Conservation (phyloP, 1,140 invertebrate species). For the Marisa cornuarietis region DNA sequence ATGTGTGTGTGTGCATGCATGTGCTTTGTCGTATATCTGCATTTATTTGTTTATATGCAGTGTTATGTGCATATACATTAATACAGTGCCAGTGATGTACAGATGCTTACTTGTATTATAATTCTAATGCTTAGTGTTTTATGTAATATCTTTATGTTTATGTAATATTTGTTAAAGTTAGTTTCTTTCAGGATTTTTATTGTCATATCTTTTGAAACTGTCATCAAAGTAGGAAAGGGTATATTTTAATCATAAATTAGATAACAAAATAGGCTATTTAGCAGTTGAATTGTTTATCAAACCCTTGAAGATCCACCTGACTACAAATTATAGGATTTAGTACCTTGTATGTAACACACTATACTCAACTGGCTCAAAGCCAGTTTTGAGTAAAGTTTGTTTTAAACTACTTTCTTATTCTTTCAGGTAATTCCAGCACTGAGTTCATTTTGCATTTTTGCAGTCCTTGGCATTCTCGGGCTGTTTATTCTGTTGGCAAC, state of each 20-base stretch:
- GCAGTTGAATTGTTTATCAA: background rate
- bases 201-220: no score
- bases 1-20: background rate
- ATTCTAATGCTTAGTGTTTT: background rate
- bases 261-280: no score
- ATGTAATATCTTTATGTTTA: background rate
- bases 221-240: no score
- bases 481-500: conserved; percentile 81
- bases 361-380: background rate
- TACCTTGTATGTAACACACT: no score
- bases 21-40: no score
- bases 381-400: background rate
- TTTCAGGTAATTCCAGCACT: conserved; percentile 82
- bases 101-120: background rate
- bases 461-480: conserved; percentile 64
- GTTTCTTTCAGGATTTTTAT: no score
- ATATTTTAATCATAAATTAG: no score
- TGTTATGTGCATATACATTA: no score
- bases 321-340: no score
- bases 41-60: no score
- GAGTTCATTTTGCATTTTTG: conserved; percentile 76
- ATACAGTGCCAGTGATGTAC: background rate
- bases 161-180: background rate
- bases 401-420: conserved; percentile 19
- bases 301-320: background rate